Evolutionary conservation across 2,113 vertebrate genomes (phyloP), one percentile per base, ranked within the genome.

Genomic region (Zapus hudsonius): DNA sequence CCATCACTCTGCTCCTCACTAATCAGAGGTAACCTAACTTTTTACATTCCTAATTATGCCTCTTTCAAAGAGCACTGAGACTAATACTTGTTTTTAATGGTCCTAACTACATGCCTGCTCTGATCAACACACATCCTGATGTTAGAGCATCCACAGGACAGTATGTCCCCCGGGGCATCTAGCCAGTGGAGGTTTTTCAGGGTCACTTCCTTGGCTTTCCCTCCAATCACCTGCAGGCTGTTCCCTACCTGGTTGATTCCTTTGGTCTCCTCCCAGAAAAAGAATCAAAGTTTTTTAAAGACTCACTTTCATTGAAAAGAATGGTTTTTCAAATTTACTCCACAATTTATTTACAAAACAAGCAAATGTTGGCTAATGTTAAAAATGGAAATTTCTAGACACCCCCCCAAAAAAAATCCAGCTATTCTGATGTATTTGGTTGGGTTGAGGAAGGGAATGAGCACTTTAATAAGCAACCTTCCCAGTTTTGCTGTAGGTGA

Each of bases 11-110:
- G 61, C 87, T 90, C 89, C 89, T 92, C 95, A 90, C 94, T 95
- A 95, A 96, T 95, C 89, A 95, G 96, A 95, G 95, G 94, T 93
- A 89, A 96, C 92, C 73, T 91, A 94, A 92, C 94, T 96, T 97
- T 52, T 95, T 95, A 95, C 93, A 87, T 96, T 95, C 81, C 66
- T 90, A 95, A 96, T 97, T 94, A 94, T 66, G 87, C 59, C 84
- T 91, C 82, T 95, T 96, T 94, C 96, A 96, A 96, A 96, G 92
- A 94, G 87, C 87, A 95, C 87, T 74, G 78, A 89, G 23, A 84
- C 87, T 94, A 84, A 94, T 80, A 90, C 69, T 90, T 91, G 87
- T 91, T 91, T 94, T 95, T 95, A 96, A 96, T 95, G 87, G 69
- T 89, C 73, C 86, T 96, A 94, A 94, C 90, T 75, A 76, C 81